Conservation (phyloP, 2,113 vertebrate species). For the Lycocorax pyrrhopterus region DNA sequence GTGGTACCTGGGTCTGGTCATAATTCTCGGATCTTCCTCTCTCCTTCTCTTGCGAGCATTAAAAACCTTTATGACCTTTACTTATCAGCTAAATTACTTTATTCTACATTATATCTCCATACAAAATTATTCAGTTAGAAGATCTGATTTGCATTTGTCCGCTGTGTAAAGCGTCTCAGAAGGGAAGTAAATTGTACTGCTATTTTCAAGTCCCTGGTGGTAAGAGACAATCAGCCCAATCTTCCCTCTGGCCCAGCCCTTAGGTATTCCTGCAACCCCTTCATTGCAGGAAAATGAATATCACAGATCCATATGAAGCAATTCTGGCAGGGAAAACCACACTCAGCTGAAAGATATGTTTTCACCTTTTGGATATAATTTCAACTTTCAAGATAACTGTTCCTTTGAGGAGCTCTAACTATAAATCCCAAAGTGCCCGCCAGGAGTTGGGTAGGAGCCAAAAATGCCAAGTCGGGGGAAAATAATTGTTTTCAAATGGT, state of each 20-base stretch:
- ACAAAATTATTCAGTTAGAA: background rate
- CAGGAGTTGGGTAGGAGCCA: slow-evolving; percentile 16
- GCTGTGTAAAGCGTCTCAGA: background rate
- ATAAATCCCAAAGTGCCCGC: background rate
- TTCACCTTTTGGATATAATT: slow-evolving; percentile 2
- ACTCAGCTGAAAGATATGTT: background rate
- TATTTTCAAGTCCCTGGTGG: background rate
- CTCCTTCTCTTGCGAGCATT: background rate
- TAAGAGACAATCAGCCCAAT: background rate
- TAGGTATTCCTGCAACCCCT: background rate
- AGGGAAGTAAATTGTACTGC: background rate
- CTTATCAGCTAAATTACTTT: background rate
- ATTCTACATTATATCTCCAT: background rate
- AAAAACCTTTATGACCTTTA: background rate
- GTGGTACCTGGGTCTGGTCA: background rate
- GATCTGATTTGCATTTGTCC: background rate
- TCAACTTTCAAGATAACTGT: slow-evolving; percentile 6
- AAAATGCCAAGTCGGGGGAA: slow-evolving; percentile 10
- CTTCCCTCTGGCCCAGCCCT: background rate
- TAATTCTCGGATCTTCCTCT: background rate
- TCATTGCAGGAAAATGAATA: background rate
- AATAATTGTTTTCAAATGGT: slow-evolving; percentile 63
- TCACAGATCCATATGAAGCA: background rate
- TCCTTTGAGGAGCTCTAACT: slow-evolving; percentile 5
- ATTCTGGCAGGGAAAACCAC: background rate